Evolutionary conservation across 2,797 vertebrate genomes (phyloP).

Genomic region (Parauchenoglanis punctatus): DNA sequence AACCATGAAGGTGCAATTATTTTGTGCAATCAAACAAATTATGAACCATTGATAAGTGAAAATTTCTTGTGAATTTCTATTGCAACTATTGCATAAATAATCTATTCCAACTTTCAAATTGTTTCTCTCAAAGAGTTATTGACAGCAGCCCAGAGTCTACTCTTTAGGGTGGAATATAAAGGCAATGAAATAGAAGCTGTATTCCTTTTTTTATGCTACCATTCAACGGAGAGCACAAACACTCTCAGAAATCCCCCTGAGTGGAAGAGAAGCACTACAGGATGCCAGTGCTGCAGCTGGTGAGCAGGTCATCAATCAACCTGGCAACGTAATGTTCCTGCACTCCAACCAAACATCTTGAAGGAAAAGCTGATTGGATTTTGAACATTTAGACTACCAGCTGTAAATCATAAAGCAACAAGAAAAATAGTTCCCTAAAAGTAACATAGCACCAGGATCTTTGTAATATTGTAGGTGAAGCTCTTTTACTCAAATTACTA

Average conservation of each 20-base stretch:
- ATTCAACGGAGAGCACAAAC: slow-evolving; percentile 38
- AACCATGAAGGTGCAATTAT: slow-evolving; percentile 33
- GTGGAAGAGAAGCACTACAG: slow-evolving; percentile 54
- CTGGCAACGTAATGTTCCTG: slow-evolving; percentile 58
- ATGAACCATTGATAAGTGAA: slow-evolving; percentile 24
- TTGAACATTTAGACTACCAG: not conserved
- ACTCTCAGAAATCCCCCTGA: slow-evolving; percentile 43
- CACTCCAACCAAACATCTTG: slow-evolving; percentile 22
- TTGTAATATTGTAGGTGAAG: not conserved
- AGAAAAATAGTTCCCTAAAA: not conserved
- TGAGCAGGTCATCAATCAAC: slow-evolving; percentile 72
- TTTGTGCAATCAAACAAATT: slow-evolving; percentile 41
- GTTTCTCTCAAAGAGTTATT: not conserved
- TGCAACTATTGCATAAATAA: not conserved
- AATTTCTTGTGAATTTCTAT: not conserved
- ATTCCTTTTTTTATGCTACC: slow-evolving; percentile 13
- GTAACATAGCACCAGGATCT: not conserved
- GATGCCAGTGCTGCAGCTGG: slow-evolving; percentile 62
- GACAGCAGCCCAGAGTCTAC: not conserved
- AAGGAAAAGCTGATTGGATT: slow-evolving; percentile 23
- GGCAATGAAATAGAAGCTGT: slow-evolving; percentile 34
- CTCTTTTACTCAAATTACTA: not conserved
- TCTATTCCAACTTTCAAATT: not conserved
- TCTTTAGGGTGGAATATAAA: slow-evolving; percentile 15
- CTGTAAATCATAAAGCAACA: slow-evolving; percentile 1